Base-by-base conservation (phyloP, 2,888 invertebrate species). In the Tetranychus truncatus region DNA sequence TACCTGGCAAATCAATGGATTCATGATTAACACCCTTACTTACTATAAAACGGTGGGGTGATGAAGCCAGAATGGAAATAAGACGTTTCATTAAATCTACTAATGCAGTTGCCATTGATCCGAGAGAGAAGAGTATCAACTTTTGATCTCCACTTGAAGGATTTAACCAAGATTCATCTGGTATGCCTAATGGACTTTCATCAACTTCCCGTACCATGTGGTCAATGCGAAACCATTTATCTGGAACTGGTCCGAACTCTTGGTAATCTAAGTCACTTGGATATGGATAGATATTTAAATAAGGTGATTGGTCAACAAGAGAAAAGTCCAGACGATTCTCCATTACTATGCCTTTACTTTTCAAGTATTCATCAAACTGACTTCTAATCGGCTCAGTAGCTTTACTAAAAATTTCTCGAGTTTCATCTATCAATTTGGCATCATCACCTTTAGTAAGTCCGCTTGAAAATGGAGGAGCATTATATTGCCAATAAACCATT, bases 251-350 rank as follows among this genome's bases (percentile, higher is more conserved):
- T 20, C 55, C 55, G 3, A 21, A n/a, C 9, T 72, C 24, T 21
- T 8, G 11, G 72, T 72, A 72, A 45, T 72, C 72, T 5, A 72
- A 45, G 5, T 72, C 72, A 9, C 45, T n/a, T 11, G 72, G 72
- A n/a, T 72, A 72, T 15, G 24, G 21, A 6, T 72, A 72, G n/a
- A 72, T 44, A 6, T 72, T 72, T 24, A 72, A 34, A 24, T 45
- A 24, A 8, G 72, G 72, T n/a, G 72, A 72, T 55, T 55, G 55
- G 9, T 2, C 55, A 3, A 55, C 5, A 55, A 55, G 55, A 3
- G 55, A 55, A 15, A 55, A 55, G 55, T 55, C 55, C 9, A 55
- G 55, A 55, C 55, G 55, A 6, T 7, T 15, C 15, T 55, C 55
- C 4, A 55, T 15, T 7, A 15, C 55, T 15, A 55, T 55, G 9